phyloP scores from a whole-genome alignment of 2,888 invertebrate genomes.

The Linyphia triangularis region DNA sequence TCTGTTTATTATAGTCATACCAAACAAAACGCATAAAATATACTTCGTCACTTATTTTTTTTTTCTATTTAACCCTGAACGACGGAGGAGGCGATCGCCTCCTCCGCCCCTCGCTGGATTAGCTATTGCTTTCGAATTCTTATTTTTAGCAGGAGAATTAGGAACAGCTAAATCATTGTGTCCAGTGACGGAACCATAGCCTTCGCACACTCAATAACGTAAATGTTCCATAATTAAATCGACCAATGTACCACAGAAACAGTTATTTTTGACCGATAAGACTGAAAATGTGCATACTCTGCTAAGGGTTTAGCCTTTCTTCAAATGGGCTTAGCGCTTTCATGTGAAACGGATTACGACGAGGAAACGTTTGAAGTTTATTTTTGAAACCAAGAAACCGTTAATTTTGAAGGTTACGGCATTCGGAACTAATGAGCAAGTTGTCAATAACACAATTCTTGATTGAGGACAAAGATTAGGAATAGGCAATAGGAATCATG shows the following conservation, averaged over 20 bases:
- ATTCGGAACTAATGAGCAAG: slow-evolving; percentile 28
- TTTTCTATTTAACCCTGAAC: too few species aligned
- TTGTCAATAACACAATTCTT: slow-evolving; percentile 1
- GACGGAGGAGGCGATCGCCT: too few species aligned
- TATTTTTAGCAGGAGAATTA: too few species aligned
- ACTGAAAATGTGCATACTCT: background rate
- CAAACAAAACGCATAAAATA: too few species aligned
- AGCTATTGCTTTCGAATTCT: too few species aligned
- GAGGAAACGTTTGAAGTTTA: slow-evolving; percentile 6
- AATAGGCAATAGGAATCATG: too few species aligned
- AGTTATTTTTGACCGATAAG: slow-evolving; percentile 54
- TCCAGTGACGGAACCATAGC: too few species aligned
- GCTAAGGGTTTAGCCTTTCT: background rate
- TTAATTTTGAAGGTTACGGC: slow-evolving; percentile 31
- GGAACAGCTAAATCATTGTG: too few species aligned
- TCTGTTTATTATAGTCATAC: too few species aligned
- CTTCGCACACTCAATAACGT: too few species aligned
- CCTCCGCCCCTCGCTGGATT: too few species aligned
- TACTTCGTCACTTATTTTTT: too few species aligned
- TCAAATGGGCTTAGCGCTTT: slow-evolving; percentile 26
- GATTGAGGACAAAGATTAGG: slow-evolving; percentile 29
- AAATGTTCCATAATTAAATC: slow-evolving; percentile 23
- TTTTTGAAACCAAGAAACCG: slow-evolving; percentile 10
- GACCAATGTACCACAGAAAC: slow-evolving; percentile 33
- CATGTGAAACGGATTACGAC: slow-evolving; percentile 35